A percentile compares a stretch with the other conserved stretches of the same genome.
phyloP scores from a whole-genome alignment of 1,140 invertebrate species.

The Nixonia krombeini region DNA sequence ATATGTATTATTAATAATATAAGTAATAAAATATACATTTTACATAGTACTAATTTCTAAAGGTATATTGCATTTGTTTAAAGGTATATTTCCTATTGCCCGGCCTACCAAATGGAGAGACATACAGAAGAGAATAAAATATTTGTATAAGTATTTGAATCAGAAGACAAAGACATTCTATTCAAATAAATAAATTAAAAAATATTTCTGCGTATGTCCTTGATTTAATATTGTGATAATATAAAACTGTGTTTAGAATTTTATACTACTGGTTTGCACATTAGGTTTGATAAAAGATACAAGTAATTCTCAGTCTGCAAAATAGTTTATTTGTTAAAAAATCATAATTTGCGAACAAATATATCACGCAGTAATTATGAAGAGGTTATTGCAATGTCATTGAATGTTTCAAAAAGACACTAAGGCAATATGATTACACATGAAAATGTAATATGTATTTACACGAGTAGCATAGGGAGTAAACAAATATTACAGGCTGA shows the following conservation, averaged over 20 bases:
- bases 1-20: too few species aligned
- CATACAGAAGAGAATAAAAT: constrained; percentile 80
- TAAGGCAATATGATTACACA: background rate
- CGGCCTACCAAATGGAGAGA: constrained; percentile 84
- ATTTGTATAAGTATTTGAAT: constrained; percentile 83
- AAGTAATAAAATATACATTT: too few species aligned
- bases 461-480: too few species aligned
- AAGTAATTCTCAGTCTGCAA: constrained; percentile 7
- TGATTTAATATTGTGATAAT: too few species aligned
- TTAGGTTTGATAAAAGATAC: too few species aligned
- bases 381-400: constrained; percentile 5
- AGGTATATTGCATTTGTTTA: too few species aligned
- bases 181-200: constrained; percentile 41
- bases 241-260: too few species aligned
- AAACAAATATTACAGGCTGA: background rate
- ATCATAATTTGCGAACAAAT: constrained; percentile 16
- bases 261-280: too few species aligned
- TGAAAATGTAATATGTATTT: constrained; percentile 13
- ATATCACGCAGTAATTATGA: constrained; percentile 6
- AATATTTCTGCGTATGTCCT: too few species aligned
- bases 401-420: constrained; percentile 8
- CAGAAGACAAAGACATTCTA: constrained; percentile 82
- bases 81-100: constrained; percentile 73
- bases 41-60: too few species aligned
- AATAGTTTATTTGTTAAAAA: constrained; percentile 19